Base-by-base conservation (phyloP, 2,797 vertebrate genomes). In the Champsocephalus gunnari region DNA sequence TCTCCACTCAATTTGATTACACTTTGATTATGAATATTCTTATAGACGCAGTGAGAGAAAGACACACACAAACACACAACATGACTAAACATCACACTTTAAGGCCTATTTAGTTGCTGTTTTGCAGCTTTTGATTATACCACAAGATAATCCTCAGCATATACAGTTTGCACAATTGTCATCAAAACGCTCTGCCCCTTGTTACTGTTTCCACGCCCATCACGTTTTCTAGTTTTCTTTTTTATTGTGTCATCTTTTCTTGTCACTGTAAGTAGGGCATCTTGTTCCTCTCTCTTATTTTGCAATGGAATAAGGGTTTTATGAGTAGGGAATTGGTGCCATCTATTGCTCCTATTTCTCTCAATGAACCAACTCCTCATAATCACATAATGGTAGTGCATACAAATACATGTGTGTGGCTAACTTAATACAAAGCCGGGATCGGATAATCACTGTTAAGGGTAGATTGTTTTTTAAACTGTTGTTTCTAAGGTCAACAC, bases 1-100 rank as follows among this genome's bases (percentile, higher is more conserved):
- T 74, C 69, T 43, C 34, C 59, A n/a, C 21, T 55, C 41, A 49
- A 61, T 65, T 19, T 66, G 32, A 66, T 53, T 61, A n/a, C 34
- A 16, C 16, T 38, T 53, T 4, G 70, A 56, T 78, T 47, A 71
- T 38, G 34, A 47, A 3, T 53, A 53, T 53, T n/a, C 24, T 34
- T n/a, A 50, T 9, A 48, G 28, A 45, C 11, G 9, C 12, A 61
- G 8, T 24, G 12, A 55, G 12, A 66, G 12, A n/a, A 12, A 56
- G 3, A 55, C 48, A 51, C 49, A 28, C 8, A 16, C n/a, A 50
- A 9, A 62, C 10, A 41, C 48, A 51, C 50, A 41, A 12, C 45
- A 43, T n/a, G 8, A 38, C 54, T n/a, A 38, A 68, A 45, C 9
- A 48, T 48, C 43, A 41, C 41, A 45, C n/a, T 14, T 32, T 10